Percentiles rank a stretch among this genome's conserved stretches.
Conservation (phyloP, 2,888 invertebrate species). For the Spatulosminthurus flaviceps region DNA sequence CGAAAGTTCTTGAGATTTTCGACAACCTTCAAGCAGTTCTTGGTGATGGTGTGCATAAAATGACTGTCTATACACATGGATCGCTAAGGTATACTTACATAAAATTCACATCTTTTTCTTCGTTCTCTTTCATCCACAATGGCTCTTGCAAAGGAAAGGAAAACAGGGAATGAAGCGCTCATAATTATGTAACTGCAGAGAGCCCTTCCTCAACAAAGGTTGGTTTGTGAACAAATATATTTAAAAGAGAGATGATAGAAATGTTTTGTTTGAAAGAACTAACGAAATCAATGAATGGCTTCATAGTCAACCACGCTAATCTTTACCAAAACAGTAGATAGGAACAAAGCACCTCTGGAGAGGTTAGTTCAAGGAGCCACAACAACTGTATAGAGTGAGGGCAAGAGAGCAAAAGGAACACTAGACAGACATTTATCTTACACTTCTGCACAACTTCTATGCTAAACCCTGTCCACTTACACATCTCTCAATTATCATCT, state of each 20-base stretch:
- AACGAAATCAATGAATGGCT: slow-evolving; percentile 26
- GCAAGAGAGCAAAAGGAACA: slow-evolving; percentile 37
- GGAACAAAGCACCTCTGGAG: slow-evolving; percentile 33
- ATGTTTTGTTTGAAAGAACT: slow-evolving; percentile 10
- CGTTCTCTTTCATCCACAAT: no score
- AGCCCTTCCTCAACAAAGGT: slow-evolving; percentile 4
- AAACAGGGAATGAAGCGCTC: no score
- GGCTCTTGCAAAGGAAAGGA: no score
- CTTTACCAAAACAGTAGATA: slow-evolving; percentile 32
- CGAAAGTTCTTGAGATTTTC: slow-evolving; percentile 9
- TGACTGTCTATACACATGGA: no score
- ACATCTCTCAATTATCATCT: slow-evolving; percentile 44
- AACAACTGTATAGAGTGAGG: neutral
- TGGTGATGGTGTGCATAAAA: no score
- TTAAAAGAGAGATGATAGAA: slow-evolving; percentile 7
- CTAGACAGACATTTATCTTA: slow-evolving; percentile 35
- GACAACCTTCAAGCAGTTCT: slow-evolving; percentile 1
- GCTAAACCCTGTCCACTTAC: slow-evolving; percentile 44
- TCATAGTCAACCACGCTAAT: slow-evolving; percentile 29
- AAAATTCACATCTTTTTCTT: no score
- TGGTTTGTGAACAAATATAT: slow-evolving; percentile 21
- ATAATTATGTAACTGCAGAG: no score
- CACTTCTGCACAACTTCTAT: slow-evolving; percentile 39
- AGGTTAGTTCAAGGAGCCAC: slow-evolving; percentile 43
- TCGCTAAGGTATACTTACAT: no score